phyloP scores from a whole-genome alignment of 2,888 invertebrate genomes.

The Cephus pygmeus region DNA sequence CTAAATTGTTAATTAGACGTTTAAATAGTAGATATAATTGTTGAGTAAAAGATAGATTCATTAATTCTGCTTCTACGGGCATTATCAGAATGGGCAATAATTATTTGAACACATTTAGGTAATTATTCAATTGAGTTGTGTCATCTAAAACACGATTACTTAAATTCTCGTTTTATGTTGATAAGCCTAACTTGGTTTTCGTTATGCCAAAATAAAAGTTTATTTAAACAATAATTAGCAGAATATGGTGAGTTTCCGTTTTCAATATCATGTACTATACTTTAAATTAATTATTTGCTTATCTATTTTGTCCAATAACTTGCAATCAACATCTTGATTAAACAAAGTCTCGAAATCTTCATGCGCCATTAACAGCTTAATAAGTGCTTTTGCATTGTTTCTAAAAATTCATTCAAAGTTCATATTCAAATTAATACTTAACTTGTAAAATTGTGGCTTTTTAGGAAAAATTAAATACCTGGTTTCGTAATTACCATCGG shows the following conservation, averaged over 20 bases:
- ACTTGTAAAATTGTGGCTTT: too few relatives aligned
- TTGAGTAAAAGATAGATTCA: not conserved
- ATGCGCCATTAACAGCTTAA: conserved; percentile 35
- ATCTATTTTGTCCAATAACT: conserved; percentile 34
- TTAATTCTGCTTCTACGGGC: not conserved
- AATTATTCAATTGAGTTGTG: not conserved
- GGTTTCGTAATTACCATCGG: conserved; percentile 36
- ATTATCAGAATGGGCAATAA: not conserved
- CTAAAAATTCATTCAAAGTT: conserved; percentile 18
- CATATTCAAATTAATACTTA: conserved; percentile 1
- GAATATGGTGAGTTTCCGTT: not conserved
- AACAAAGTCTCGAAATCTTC: conserved; percentile 35
- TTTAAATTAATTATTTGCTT: conserved; percentile 39
- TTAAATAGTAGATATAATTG: not conserved
- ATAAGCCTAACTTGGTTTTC: not conserved
- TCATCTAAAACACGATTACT: not conserved
- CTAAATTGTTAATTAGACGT: not conserved
- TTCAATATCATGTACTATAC: conserved; percentile 17
- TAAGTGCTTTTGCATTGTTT: conserved; percentile 33
- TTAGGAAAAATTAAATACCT: conserved; percentile 29
- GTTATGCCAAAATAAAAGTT: not conserved
- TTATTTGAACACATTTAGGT: not conserved
- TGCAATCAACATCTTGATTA: conserved; percentile 35
- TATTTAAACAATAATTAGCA: not conserved
- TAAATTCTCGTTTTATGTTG: not conserved